These are phyloP conservation scores for Alaudala cheleensis DNA, from an alignment of 2,113 vertebrate species.

Conservation along the genomic window DNA sequence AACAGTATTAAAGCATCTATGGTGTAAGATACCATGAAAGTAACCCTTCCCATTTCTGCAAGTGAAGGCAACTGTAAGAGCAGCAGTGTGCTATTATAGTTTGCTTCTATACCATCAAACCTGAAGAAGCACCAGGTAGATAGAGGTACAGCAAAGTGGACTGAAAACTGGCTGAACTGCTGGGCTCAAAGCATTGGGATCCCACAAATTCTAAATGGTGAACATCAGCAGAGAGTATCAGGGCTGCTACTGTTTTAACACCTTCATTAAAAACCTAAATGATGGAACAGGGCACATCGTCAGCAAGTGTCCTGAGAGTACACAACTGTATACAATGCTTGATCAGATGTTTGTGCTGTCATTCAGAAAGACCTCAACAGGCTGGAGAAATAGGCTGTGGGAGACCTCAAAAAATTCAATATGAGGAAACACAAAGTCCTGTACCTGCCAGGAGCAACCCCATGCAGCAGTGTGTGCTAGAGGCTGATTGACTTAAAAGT, in stretches of 20 bases:
- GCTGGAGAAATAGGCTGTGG: background rate
- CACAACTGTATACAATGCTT: background rate
- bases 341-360: background rate
- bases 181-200: background rate
- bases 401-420: background rate
- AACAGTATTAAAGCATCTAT: background rate
- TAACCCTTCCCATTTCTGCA: background rate
- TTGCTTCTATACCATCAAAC: background rate
- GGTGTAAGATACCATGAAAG: background rate
- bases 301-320: background rate
- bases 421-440: background rate
- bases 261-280: background rate
- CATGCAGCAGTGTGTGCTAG: background rate
- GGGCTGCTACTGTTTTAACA: background rate
- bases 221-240: background rate
- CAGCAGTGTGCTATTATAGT: accelerated
- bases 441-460: background rate
- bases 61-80: background rate
- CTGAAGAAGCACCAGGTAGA: background rate
- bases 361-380: background rate
- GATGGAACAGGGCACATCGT: background rate
- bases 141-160: background rate
- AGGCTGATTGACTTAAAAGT: background rate
- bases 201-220: background rate
- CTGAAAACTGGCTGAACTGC: background rate